Base-by-base conservation (phyloP, 1,140 invertebrate species). In the Drosophila carrolli region DNA sequence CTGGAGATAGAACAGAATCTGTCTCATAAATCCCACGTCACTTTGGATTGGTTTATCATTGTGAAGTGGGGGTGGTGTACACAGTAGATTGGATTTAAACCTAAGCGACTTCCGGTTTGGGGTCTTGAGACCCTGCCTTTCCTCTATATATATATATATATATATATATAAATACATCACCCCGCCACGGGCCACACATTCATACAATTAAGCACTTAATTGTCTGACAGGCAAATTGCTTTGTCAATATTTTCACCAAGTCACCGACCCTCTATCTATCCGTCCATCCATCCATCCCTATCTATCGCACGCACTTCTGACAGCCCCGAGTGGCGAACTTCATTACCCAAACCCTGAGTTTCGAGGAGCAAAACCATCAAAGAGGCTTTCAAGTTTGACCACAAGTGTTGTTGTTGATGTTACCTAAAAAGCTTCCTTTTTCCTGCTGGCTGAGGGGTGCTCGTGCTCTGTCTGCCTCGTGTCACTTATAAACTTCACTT, bases 171-270 rank as follows among this genome's bases (percentile, higher is more conserved):
- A 8, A n/a, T 5, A 16, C 2, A 48, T 23, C 4, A 27, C 51
- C 75, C 77, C 78, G 65, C 79, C 57, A 38, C 46, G 38, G 50
- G 66, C 68, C 70, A 65, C 78, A 76, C 77, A 90, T 89, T 89
- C 78, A 90, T 89, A 82, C 84, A 89, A 89, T 89, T 89, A 89
- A 88, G 85, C 80, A 88, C 84, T 89, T 89, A 89, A 89, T 89
- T 89, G 84, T 89, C 85, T 89, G 84, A 89, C 84, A 89, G 80
- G 85, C 84, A 89, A 89, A 89, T 89, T 89, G 84, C 84, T 89
- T 89, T 89, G 84, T 89, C 84, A 89, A 89, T 89, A 89, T 89
- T 89, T 89, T 84, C 84, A 72, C 73, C 84, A 77, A 88, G 83
- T 88, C 84, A 88, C 86, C 73, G 41, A 58, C 43, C 65, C 50